Conservation (phyloP, 2,797 vertebrate species). For the Acanthornis magna region DNA sequence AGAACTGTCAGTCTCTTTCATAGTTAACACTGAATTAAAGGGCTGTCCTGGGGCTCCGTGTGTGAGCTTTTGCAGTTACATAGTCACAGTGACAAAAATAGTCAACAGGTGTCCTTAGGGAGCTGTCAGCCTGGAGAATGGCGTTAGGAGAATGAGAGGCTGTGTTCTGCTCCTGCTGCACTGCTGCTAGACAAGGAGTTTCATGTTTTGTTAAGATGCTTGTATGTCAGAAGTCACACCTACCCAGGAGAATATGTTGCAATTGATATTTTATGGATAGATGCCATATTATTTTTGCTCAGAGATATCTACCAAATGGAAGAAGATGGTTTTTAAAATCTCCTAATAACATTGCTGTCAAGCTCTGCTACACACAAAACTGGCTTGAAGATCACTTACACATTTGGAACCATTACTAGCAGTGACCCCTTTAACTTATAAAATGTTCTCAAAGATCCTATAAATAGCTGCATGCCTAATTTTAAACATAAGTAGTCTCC, state of each 20-base stretch:
- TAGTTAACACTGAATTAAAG: background rate
- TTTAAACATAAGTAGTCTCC: constrained; percentile 37
- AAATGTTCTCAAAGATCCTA: constrained; percentile 16
- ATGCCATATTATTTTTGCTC: background rate
- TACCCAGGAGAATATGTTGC: background rate
- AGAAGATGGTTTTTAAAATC: background rate
- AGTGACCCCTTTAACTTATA: constrained; percentile 32
- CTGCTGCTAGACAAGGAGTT: background rate
- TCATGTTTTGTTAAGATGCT: background rate
- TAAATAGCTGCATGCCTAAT: constrained; percentile 30
- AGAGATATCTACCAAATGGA: background rate
- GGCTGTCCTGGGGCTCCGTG: background rate
- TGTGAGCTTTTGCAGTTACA: background rate
- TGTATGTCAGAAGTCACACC: background rate
- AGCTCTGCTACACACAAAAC: background rate
- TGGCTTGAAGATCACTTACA: background rate
- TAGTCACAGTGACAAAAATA: background rate
- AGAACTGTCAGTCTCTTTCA: background rate
- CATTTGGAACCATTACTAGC: background rate
- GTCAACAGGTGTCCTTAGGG: background rate
- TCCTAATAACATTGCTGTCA: background rate
- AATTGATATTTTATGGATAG: background rate
- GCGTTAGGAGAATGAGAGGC: background rate
- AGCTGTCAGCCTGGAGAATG: background rate
- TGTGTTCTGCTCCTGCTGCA: background rate